Conservation (phyloP, 2,888 invertebrate genomes). For the Yponomeuta evonymella region DNA sequence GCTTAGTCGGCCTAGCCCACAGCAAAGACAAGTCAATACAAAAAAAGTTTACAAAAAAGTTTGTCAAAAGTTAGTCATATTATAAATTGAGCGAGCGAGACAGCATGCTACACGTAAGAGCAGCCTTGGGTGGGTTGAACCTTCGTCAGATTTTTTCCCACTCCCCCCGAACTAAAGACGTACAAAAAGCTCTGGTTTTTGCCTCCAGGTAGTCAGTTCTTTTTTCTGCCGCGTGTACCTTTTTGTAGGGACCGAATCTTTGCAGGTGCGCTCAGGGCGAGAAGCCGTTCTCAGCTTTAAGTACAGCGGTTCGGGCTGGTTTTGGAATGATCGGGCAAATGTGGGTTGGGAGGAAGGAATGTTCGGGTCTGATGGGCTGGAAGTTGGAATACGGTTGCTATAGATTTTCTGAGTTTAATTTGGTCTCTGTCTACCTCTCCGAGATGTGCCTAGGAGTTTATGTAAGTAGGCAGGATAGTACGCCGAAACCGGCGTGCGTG, state of each 20-base stretch:
- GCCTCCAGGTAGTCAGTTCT: conserved; percentile 2
- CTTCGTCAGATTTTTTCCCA: neutral
- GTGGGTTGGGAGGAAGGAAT: neutral
- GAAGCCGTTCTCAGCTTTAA: neutral
- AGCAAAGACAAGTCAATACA: too few species aligned
- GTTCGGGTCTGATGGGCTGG: too few species aligned
- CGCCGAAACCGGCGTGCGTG: too few species aligned
- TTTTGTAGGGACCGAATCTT: conserved; percentile 5
- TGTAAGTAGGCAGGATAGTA: too few species aligned
- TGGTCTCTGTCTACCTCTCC: too few species aligned
- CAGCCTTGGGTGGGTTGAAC: neutral
- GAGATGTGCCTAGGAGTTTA: too few species aligned
- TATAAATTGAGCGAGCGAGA: too few species aligned
- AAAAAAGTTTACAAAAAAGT: too few species aligned
- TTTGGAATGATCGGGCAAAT: neutral
- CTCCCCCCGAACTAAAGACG: neutral
- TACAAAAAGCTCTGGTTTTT: conserved; percentile 2
- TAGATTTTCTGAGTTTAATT: too few species aligned
- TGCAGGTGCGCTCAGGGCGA: conserved; percentile 1
- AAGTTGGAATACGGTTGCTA: too few species aligned
- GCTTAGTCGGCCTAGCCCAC: too few species aligned
- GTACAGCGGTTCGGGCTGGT: neutral
- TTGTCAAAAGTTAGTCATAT: too few species aligned
- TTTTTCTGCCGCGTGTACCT: neutral
- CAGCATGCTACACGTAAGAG: neutral